These are phyloP conservation scores for Helarctos malayanus DNA, from an alignment of 2,797 vertebrate species.

Conservation along the genomic window DNA sequence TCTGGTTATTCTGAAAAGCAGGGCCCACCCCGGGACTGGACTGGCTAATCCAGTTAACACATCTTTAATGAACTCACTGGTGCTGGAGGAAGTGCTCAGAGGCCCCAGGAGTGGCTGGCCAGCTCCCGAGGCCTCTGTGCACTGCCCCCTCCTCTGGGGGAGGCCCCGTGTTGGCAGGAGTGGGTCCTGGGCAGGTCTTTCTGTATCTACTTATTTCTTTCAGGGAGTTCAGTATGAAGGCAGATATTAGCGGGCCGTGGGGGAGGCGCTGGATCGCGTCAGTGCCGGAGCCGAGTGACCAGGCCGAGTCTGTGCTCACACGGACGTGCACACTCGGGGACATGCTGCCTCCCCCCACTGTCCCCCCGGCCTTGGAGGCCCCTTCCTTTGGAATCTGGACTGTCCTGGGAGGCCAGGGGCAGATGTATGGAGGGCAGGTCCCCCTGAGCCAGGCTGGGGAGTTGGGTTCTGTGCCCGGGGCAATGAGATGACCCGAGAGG, in stretches of 20 bases:
- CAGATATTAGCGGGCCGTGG: rapidly evolving
- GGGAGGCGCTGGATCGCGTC: background rate
- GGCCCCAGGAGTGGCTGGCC: rapidly evolving
- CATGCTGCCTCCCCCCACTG: too few species aligned
- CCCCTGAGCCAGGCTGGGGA: too few species aligned
- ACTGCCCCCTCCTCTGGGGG: background rate
- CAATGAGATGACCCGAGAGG: background rate
- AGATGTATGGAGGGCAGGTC: background rate
- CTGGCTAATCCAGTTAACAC: constrained; percentile 84
- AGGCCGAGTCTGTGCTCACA: rapidly evolving
- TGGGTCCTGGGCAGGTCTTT: background rate
- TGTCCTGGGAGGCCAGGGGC: background rate
- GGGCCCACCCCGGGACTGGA: constrained; percentile 73
- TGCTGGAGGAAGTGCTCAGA: background rate
- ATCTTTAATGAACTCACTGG: constrained; percentile 81
- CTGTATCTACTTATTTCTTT: background rate
- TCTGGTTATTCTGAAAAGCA: background rate
- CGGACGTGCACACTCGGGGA: rapidly evolving
- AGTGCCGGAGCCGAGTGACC: too few species aligned
- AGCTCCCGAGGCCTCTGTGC: rapidly evolving
- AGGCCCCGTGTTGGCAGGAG: background rate
- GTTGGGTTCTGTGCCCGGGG: background rate
- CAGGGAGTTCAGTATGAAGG: background rate
- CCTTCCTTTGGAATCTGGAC: background rate
- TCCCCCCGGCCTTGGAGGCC: background rate